Conservation (phyloP, 2,113 vertebrate genomes). For the Zootoca vivipara region DNA sequence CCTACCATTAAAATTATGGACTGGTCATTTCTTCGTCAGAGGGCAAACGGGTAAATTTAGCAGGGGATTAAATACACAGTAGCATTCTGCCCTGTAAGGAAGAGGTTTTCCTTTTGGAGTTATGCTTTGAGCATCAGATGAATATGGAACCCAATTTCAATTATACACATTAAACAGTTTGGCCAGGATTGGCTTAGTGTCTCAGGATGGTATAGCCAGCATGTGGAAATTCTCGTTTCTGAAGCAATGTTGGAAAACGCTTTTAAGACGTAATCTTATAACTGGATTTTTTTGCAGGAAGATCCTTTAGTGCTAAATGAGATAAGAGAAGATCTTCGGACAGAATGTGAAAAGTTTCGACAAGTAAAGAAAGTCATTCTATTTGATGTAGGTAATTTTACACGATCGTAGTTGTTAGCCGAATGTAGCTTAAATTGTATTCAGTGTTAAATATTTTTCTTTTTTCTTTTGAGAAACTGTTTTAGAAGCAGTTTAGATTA, state of each 20-base stretch:
- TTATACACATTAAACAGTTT: not conserved
- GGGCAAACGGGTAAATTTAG: no score
- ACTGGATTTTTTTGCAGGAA: constrained; percentile 77
- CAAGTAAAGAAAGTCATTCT: constrained; percentile 95
- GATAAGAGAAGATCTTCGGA: constrained; percentile 91
- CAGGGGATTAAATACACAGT: no score
- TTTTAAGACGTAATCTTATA: not conserved
- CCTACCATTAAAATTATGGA: no score
- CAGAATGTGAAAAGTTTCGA: constrained; percentile 96
- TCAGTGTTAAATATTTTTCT: not conserved
- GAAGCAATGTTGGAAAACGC: not conserved
- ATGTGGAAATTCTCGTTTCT: not conserved
- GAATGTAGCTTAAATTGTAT: not conserved
- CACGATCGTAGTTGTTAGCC: constrained; percentile 6
- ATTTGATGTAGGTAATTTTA: constrained; percentile 89
- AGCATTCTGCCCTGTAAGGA: not conserved
- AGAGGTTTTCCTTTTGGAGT: not conserved
- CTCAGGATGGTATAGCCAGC: not conserved
- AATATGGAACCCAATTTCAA: not conserved
- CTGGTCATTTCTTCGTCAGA: no score
- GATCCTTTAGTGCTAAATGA: constrained; percentile 95
- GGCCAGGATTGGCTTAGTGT: not conserved
- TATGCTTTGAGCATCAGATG: not conserved
- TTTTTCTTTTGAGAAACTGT: not conserved
- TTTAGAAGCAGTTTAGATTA: not conserved